Evolutionary conservation across 2,797 vertebrate genomes (phyloP).

Genomic region (Tarsius wallacei): DNA sequence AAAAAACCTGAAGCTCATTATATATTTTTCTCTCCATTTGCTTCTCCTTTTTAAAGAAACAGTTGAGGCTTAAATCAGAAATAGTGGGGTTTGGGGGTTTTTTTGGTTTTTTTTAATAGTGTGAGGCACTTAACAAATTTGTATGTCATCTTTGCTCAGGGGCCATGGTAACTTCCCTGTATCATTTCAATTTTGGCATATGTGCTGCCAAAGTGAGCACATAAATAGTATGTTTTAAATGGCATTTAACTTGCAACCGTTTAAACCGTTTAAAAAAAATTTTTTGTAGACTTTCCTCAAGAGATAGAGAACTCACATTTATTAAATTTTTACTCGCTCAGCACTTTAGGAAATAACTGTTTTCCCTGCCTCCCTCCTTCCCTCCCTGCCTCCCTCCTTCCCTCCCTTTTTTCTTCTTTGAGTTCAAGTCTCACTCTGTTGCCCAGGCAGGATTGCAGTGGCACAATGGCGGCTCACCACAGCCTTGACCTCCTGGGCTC

Average conservation of each 20-base stretch:
- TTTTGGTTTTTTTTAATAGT: too few relatives aligned
- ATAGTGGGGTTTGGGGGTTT: too few relatives aligned
- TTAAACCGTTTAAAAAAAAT: neutral
- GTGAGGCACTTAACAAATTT: too few relatives aligned
- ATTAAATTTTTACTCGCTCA: conserved; percentile 46
- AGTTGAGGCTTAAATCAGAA: conserved; percentile 28
- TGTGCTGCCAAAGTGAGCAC: neutral
- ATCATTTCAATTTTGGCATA: neutral
- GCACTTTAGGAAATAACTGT: neutral
- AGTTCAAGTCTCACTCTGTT: too few relatives aligned
- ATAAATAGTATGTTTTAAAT: neutral
- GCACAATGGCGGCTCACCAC: too few relatives aligned
- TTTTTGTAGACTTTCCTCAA: conserved; percentile 24
- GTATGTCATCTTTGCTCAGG: neutral
- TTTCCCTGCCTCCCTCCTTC: neutral
- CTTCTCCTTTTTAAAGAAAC: conserved; percentile 37
- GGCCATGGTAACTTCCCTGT: neutral
- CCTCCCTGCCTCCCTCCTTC: too few relatives aligned
- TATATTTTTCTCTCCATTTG: neutral
- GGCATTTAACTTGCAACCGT: neutral
- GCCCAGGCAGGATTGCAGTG: too few relatives aligned
- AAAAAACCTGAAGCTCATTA: neutral
- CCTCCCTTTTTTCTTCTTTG: too few relatives aligned
- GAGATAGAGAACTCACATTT: conserved; percentile 18
- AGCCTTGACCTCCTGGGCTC: too few relatives aligned